Evolutionary conservation across 2,797 vertebrate genomes (phyloP), one percentile per base, ranked within the genome.

Genomic region (Dermochelys coriacea): DNA sequence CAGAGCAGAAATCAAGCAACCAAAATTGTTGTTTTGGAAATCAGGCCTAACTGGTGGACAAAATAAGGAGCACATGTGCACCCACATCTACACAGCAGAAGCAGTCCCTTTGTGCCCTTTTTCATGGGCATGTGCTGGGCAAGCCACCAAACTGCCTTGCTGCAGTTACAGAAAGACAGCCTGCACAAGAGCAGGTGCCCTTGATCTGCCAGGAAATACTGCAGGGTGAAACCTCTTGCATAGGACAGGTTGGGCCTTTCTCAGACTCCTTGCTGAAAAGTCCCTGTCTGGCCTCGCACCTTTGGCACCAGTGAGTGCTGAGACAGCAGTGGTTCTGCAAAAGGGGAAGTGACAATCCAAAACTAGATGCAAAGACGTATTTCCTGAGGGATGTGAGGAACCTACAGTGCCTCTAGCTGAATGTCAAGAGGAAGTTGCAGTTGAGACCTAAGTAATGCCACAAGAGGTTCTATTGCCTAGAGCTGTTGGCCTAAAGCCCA

Each of bases 101-200:
- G 14, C 31, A 34, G 14, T 61, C 6, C 59, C 31, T 61, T 14
- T 31, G 34, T 64, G 34, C 18, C 64, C 16, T n/a, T 37, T 37
- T 37, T 47, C 52, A 29, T 3, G 27, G 19, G 51, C 68, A 34
- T 0, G 1, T 0, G 0, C 15, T 1, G 7, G 54, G 55, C 41
- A 29, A 79, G 37, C 54, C 55, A 34, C 23, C 10, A 1, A 19
- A 18, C 27, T 10, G 29, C 8, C 15, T 6, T 49, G 47, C 29
- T 49, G 75, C 27, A 5, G 27, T 50, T 50, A 50, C 15, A 19
- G 75, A 78, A 31, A 34, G 47, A 37, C 34, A 68, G 61, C 8
- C 4, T 16, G 74, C 37, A 74, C 41, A 18, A 64, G 84, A 50
- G 37, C 25, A 15, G 10, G 41, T 45, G 81, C 41, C 18, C 47